Base-by-base conservation (phyloP, 2,888 invertebrate species). In the Tiphia femorata region DNA sequence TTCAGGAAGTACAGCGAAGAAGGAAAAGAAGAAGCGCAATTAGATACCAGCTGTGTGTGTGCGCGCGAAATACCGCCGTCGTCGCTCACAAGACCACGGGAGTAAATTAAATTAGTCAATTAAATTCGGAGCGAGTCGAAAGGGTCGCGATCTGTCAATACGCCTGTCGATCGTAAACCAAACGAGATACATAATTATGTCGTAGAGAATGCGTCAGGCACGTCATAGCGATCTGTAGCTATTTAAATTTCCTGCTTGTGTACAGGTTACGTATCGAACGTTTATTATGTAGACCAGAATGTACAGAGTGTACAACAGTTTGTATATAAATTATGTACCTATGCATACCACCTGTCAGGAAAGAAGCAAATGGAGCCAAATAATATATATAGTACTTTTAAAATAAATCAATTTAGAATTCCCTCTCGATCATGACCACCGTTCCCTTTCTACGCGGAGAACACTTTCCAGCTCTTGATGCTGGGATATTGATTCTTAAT, bases 271-370 rank as follows among this genome's bases (percentile, higher is more conserved):
- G 49, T 62, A 62, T 69, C 62, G 58, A n/a, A 71, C 58, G 47
- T 58, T 69, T 55, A 62, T 56, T 56, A 48, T 54, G 47, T 59
- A 58, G 60, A 35, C 48, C 49, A 54, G 55, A 66, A 67, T 73
- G 72, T 74, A 77, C 72, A 75, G 77, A 69, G 66, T 75, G 72
- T 77, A 74, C 66, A 78, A 70, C 14, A 6, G 72, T 76, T 76
- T 76, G 72, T 77, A 74, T 72, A 73, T 73, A 78, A 68, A 68
- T 49, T 66, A n/a, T n/a, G n/a, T n/a, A 65, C 58, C 59, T 58
- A 61, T 52, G 50, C 50, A 59, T 42, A 59, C n/a, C n/a, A n/a
- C 54, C 62, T 57, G 60, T 47, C 49, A n/a, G n/a, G n/a, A n/a
- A 58, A 58, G 47, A 50, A 43, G 55, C 49, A 48, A 27, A 44